phyloP scores from a whole-genome alignment of 1,140 invertebrate genomes.

The Drosophila insularis region DNA sequence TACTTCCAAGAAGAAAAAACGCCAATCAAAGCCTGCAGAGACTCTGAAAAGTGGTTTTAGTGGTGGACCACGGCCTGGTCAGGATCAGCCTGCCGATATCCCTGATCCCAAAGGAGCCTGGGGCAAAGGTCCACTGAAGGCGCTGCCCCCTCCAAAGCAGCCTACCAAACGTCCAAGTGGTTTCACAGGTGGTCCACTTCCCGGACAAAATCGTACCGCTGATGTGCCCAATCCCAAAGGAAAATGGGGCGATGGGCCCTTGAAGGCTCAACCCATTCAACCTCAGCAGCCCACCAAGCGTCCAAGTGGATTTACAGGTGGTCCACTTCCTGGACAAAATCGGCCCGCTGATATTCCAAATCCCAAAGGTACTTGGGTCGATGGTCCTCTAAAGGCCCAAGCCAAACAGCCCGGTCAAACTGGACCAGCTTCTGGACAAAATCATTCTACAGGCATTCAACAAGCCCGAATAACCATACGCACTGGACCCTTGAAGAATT shows the following conservation, averaged over 20 bases:
- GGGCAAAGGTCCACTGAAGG: background rate
- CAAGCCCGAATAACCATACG: background rate
- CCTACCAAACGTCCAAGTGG: too few species aligned
- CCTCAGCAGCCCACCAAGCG: background rate
- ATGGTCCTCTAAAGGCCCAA: background rate
- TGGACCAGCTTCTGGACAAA: background rate
- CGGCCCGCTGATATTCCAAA: background rate
- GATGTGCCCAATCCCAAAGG: constrained; percentile 3
- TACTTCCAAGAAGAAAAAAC: background rate
- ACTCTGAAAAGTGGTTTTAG: background rate
- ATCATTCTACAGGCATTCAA: background rate
- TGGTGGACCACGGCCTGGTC: background rate
- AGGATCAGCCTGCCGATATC: background rate
- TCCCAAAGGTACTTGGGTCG: background rate
- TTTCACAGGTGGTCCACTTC: background rate
- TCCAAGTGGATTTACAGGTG: background rate
- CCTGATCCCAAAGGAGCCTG: background rate
- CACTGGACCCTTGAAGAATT: too few species aligned
- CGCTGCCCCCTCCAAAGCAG: background rate
- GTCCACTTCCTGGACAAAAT: background rate
- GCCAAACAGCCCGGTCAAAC: too few species aligned
- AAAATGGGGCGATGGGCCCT: background rate
- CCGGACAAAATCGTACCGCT: background rate
- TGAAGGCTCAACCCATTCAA: background rate
- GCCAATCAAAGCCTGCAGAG: background rate